phyloP scores from a whole-genome alignment of 2,888 invertebrate genomes.

The Serrognathus titanus region DNA sequence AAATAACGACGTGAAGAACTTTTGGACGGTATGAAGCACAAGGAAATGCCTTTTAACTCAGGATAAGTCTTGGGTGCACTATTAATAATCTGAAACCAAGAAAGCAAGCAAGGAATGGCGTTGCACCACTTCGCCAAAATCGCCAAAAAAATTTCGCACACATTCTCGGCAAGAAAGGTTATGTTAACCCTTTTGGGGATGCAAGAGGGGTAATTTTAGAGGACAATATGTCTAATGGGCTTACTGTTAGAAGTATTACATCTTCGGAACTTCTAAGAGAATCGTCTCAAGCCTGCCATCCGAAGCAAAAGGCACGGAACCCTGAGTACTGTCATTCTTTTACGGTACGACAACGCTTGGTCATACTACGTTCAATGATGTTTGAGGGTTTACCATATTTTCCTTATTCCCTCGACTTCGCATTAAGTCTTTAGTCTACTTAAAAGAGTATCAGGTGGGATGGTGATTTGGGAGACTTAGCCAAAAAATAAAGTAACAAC shows the following conservation, averaged over 20 bases:
- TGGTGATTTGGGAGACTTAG: no score
- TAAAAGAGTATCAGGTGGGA: no score
- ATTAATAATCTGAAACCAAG: neutral
- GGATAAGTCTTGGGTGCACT: neutral
- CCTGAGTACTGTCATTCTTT: neutral
- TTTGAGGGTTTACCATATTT: no score
- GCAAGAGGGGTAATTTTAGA: neutral
- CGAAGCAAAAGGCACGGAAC: neutral
- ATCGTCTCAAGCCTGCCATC: neutral
- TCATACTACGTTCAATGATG: no score
- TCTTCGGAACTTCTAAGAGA: neutral
- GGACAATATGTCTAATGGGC: neutral
- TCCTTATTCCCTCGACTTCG: no score
- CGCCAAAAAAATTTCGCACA: neutral
- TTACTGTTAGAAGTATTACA: neutral
- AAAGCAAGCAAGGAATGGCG: neutral
- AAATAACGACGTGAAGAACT: neutral
- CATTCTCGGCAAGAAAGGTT: neutral
- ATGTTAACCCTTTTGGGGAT: neutral
- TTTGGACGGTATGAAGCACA: neutral
- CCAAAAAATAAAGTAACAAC: no score
- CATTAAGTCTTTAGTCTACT: no score
- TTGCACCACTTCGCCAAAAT: neutral
- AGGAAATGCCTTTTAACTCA: neutral
- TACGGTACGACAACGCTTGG: neutral